Conservation (phyloP, 2,113 vertebrate species). For the Choloepus hoffmanni region DNA sequence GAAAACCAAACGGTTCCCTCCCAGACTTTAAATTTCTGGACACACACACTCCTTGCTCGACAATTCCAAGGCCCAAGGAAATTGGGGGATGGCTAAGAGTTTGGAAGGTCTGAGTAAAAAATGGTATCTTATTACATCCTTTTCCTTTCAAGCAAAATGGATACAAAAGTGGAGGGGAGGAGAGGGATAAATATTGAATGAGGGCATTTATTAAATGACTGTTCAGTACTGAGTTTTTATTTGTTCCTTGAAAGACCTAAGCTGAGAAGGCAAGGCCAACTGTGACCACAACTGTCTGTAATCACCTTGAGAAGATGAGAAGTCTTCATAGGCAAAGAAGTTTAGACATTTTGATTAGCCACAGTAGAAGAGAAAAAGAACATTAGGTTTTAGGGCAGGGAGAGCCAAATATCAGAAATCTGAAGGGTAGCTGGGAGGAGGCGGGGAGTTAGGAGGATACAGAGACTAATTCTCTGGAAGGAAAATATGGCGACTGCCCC, state of each 20-base stretch:
- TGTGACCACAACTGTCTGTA: neutral
- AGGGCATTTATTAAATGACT: conserved; percentile 22
- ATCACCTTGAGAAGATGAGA: neutral
- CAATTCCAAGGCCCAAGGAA: conserved; percentile 24
- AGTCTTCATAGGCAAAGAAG: neutral
- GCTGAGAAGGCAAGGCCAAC: neutral
- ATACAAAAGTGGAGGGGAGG: neutral
- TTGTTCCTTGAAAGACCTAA: conserved; percentile 52
- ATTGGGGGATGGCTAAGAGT: neutral
- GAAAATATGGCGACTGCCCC: neutral
- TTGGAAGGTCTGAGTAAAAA: neutral
- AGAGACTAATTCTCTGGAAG: neutral
- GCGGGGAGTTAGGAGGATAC: neutral
- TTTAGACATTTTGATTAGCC: neutral
- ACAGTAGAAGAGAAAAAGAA: neutral
- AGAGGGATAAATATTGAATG: conserved; percentile 11
- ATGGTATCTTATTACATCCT: neutral
- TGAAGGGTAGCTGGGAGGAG: neutral
- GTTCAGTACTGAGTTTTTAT: conserved; percentile 1
- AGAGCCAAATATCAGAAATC: neutral
- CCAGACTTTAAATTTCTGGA: conserved; percentile 39
- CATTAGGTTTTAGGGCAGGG: neutral
- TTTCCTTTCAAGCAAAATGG: neutral
- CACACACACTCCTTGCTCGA: neutral
- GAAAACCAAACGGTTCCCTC: conserved; percentile 48